Base-by-base conservation (phyloP, 64 coral and sea anemone species). In the Stylophora pistillata region DNA sequence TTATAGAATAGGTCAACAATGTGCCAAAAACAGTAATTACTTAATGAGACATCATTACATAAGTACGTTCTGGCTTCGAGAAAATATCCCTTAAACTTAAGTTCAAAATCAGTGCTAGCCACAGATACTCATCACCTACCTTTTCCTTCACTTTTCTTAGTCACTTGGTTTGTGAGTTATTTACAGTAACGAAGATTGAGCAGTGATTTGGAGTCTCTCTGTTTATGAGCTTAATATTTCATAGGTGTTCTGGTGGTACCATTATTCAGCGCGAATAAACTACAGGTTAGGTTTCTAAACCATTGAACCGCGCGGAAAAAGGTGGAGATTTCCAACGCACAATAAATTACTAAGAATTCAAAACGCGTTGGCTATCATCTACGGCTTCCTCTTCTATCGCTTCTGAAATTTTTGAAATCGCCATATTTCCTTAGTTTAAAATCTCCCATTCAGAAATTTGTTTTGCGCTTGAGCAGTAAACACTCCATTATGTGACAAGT, bases 1-100 rank as follows among this genome's bases (percentile, higher is more conserved):
- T 68, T 84, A 84, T 84, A 84, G 33, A 84, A 84, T 52, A 54
- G 80, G 34, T 84, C 80, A 84, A 65, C 60, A 84, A 84, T 79
- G 77, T 79, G 77, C 13, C 56, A 79, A 60, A 60, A 56, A 55
- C 53, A 59, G 25, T 56, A 79, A 84, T 84, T 68, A 84, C 80
- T 64, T 84, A 65, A 84, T 84, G 80, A 21, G 20, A 84, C n/a
- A 1, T 11, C 28, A 68, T 84, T 37, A 41, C 23, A 69, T 12
- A 52, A 69, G 21, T 26, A 69, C 52, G 3, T 10, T 17, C 25
- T 4, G 1, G 1, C 21, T 21, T 14, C 9, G 15, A 70, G 3
- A 28, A 68, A 34, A 25, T 18, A 23, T 34, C 12, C 30, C 9
- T 30, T n/a, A 10, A 11, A 30, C 13, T 76, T 11, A 66, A 37